Conservation (phyloP, 2,113 vertebrate species). For the Rynchops niger region DNA sequence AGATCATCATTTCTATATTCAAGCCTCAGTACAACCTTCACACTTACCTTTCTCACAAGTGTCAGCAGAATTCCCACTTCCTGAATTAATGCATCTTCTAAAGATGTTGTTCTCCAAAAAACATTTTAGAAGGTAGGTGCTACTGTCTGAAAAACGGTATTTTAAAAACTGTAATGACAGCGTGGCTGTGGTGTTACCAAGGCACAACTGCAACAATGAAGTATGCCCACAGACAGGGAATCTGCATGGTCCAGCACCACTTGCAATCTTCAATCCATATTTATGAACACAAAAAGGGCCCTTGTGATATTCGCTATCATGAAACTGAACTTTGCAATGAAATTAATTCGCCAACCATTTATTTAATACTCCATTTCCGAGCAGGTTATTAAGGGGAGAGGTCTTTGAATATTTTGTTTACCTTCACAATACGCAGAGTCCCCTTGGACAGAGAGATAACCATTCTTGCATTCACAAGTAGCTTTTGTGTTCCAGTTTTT, state of each 20-base stretch:
- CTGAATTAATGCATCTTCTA: not conserved
- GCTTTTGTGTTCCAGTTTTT: conserved; percentile 92
- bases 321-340: not conserved
- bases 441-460: conserved; percentile 86
- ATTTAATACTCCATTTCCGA: not conserved
- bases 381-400: not conserved
- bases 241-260: not conserved
- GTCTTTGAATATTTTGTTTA: conserved; percentile 60
- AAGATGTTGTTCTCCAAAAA: not conserved
- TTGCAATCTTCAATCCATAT: not conserved
- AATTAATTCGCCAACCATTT: not conserved
- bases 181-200: rapidly evolving
- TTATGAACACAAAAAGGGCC: not conserved
- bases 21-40: not conserved
- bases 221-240: rapidly evolving
- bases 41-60: not conserved
- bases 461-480: conserved; percentile 90
- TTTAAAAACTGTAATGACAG: not conserved
- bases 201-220: not conserved
- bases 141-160: not conserved
- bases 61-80: not conserved
- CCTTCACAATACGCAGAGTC: conserved; percentile 93
- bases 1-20: not conserved
- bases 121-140: not conserved
- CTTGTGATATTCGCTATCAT: not conserved